Evolutionary conservation across 92 coral and sea anemone species (phyloP).

Genomic region (Epizoanthus rinbou): DNA sequence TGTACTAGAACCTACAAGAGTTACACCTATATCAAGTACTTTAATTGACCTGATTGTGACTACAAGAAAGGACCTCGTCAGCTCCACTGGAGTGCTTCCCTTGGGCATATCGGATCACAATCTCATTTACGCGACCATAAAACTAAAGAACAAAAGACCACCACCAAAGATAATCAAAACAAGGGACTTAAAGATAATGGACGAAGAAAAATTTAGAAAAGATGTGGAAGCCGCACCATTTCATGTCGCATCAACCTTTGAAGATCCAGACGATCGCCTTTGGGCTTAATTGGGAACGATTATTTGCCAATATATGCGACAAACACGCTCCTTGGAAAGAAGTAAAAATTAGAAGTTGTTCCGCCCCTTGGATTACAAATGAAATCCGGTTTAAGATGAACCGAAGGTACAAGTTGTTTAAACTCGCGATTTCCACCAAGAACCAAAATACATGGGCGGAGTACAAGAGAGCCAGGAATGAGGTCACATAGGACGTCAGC

Average conservation of each 20-base stretch:
- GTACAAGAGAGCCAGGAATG: too few species aligned
- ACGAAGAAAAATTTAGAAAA: conserved; percentile 9
- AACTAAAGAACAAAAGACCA: too few species aligned
- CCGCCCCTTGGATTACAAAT: too few species aligned
- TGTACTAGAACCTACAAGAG: conserved; percentile 58
- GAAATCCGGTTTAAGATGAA: too few species aligned
- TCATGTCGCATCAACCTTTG: too few species aligned
- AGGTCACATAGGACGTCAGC: too few species aligned
- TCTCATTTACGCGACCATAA: conserved; percentile 26
- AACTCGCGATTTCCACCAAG: too few species aligned
- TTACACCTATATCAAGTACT: conserved; percentile 31
- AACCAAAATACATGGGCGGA: too few species aligned
- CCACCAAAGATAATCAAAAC: conserved; percentile 47
- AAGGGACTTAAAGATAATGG: conserved; percentile 21
- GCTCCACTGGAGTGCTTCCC: conserved; percentile 9
- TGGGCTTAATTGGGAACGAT: conserved; percentile 25
- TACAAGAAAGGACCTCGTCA: too few species aligned
- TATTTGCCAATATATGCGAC: conserved; percentile 44
- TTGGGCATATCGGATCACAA: conserved; percentile 43
- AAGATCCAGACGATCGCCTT: conserved; percentile 52
- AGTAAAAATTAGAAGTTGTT: too few species aligned
- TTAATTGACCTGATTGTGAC: conserved; percentile 46
- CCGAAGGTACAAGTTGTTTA: too few species aligned
- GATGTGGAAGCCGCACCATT: conserved; percentile 42
- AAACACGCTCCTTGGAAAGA: conserved; percentile 41